Base-by-base conservation (phyloP, 2,888 invertebrate species). In the Caenorhabditis japonica region DNA sequence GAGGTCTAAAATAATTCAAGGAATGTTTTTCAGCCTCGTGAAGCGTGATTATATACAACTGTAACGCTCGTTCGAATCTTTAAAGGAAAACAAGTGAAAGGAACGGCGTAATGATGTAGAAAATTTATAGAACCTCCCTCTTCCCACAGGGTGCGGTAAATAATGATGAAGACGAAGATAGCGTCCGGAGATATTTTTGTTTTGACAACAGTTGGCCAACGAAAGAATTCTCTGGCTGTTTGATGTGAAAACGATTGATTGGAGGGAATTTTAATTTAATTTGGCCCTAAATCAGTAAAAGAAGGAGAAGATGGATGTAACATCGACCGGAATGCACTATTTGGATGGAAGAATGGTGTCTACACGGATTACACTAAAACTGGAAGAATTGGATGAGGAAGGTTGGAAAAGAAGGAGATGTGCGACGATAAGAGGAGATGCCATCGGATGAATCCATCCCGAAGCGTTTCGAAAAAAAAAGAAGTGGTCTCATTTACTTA, bases 341-440 rank as follows among this genome's bases (percentile, higher is more conserved):
- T 30, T 10, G 30, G 30, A 10, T n/a, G 52, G 44, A 56, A 44
- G 39, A 39, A 39, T 36, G n/a, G n/a, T n/a, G n/a, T n/a, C n/a
- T n/a, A n/a, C 23, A 38, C 47, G 64, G 49, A 49, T 64, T 64
- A 64, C 64, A 64, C 64, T 53, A 56, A 56, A 64, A 64, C 64
- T 64, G 55, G 64, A 64, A 62, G 52, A 23, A n/a, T n/a, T n/a
- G 23, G 30, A 46, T 23, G 46, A n/a, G 27, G 53, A 62, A 17
- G 43, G 64, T 56, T 64, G 49, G 64, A n/a, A n/a, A n/a, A n/a
- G n/a, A 49, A 49, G 23, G 41, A 55, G 64, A 64, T 64, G 33
- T 34, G 27, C 19, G 27, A 23, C 53, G 55, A 56, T 64, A 55
- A 47, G 41, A 30, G 5, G 5, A 56, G 56, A 64, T 64, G 64